Evolutionary conservation across 2,888 invertebrate species (phyloP).

Genomic region (Zygothrica quintamaculata): DNA sequence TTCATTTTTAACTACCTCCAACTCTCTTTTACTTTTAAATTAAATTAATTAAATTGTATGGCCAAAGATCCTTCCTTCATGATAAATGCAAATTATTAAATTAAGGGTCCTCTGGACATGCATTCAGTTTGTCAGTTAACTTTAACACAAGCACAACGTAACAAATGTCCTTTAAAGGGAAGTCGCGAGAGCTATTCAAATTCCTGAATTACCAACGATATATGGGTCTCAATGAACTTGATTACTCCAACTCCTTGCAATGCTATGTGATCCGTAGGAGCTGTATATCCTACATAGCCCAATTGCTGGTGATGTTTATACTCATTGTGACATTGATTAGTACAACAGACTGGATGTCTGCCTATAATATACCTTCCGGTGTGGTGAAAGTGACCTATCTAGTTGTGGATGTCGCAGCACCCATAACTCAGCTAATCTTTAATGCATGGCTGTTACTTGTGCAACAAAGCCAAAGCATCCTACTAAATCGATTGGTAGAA

Average conservation of each 20-base stretch:
- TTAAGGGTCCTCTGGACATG: not conserved
- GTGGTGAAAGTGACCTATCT: not conserved
- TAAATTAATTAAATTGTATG: too few species aligned
- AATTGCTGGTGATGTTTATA: constrained; percentile 10
- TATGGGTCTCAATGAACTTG: constrained; percentile 36
- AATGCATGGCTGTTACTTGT: too few species aligned
- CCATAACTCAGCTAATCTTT: constrained; percentile 12
- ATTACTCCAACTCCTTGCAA: constrained; percentile 19
- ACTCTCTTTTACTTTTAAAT: too few species aligned
- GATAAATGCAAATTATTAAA: not conserved
- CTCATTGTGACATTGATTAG: not conserved
- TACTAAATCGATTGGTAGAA: not conserved
- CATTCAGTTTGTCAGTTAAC: constrained; percentile 19
- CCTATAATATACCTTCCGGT: too few species aligned
- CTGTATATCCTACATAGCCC: not conserved
- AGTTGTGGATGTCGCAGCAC: not conserved
- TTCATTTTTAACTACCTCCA: too few species aligned
- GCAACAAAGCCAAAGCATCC: too few species aligned
- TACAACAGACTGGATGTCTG: too few species aligned
- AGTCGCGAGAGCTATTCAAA: constrained; percentile 1
- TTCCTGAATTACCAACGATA: constrained; percentile 33
- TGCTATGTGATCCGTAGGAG: constrained; percentile 26
- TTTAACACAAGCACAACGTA: constrained; percentile 3
- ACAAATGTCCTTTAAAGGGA: constrained; percentile 2
- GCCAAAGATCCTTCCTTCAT: too few species aligned